Evolutionary conservation across 2,113 vertebrate species (phyloP).

Genomic region (Malurus alboscapulatus): DNA sequence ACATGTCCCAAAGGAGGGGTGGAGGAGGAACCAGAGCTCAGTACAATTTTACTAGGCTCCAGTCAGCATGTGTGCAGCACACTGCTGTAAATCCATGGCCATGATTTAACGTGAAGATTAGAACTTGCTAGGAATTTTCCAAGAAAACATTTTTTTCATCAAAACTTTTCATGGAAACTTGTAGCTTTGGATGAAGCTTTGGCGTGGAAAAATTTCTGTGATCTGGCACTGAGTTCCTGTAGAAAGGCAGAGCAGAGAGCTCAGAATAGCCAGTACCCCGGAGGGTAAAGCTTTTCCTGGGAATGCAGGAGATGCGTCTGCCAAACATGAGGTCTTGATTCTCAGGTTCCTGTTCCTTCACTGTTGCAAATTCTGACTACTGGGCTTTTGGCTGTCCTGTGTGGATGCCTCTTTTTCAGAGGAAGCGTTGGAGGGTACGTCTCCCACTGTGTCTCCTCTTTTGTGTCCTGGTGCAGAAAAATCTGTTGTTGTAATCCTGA

Average conservation of each 20-base stretch:
- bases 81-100: constrained; percentile 20
- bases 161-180: constrained; percentile 44
- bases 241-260: constrained; percentile 23
- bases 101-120: constrained; percentile 17
- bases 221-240: constrained; percentile 16
- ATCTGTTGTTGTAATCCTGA: neutral
- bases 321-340: constrained; percentile 65
- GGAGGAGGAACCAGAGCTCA: constrained; percentile 27
- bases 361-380: constrained; percentile 18
- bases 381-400: constrained; percentile 37
- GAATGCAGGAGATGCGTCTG: constrained; percentile 32
- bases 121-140: constrained; percentile 53
- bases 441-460: neutral
- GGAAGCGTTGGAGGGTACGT: accelerated
- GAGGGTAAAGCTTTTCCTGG: constrained; percentile 54
- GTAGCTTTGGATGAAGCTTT: constrained; percentile 33
- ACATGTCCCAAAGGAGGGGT: neutral
- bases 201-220: constrained; percentile 15
- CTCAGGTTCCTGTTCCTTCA: constrained; percentile 43
- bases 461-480: neutral
- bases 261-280: constrained; percentile 19
- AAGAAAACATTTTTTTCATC: constrained; percentile 33
- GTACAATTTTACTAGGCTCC: constrained; percentile 25
- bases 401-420: neutral
- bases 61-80: neutral